Evolutionary conservation across 2,797 vertebrate species (phyloP), one percentile per base, ranked within the genome.

Genomic region (Phoebastria nigripes): DNA sequence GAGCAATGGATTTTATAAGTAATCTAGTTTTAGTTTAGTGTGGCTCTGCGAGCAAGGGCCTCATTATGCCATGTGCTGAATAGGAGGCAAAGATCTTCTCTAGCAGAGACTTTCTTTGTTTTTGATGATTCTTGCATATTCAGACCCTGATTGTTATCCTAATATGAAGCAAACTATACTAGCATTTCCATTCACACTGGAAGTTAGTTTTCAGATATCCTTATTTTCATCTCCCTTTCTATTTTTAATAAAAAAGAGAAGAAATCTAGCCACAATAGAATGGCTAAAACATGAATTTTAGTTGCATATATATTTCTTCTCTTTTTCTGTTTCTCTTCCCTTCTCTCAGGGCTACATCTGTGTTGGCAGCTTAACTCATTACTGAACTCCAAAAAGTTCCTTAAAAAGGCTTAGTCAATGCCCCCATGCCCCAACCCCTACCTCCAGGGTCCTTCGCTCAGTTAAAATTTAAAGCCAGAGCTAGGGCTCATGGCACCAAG

Each of bases 1-100:
- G 56, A 93, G 44, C 33, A 74, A 71, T 85, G 56, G 59, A 58
- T 95, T 97, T 96, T 89, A 72, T 42, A 90, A 63, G 59, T 89
- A 91, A 89, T 94, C 59, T 67, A 65, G 71, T 89, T 93, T 91
- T 82, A 78, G 78, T 37, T 37, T 85, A 92, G 55, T 26, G 31
- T 54, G 52, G 12, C 20, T 77, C 39, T 89, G 31, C 4, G 37
- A 92, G 37, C 46, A 79, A 82, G 66, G 37, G 22, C 29, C 47
- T 93, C 67, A 70, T 90, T 93, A 94, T 82, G 16, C 29, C 1
- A 0, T 55, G 12, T 71, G 41, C 42, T 85, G 72, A 63, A 74
- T 31, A 73, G 29, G 13, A 90, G 26, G 51, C 31, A 94, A 82
- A 79, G 70, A 35, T 56, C 29, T 81, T 89, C 41, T 63, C 81